These are phyloP conservation scores for Eucidaris tribuloides DNA, from an alignment of 35 echinoderm and acorn worm species.

Conservation along the genomic window DNA sequence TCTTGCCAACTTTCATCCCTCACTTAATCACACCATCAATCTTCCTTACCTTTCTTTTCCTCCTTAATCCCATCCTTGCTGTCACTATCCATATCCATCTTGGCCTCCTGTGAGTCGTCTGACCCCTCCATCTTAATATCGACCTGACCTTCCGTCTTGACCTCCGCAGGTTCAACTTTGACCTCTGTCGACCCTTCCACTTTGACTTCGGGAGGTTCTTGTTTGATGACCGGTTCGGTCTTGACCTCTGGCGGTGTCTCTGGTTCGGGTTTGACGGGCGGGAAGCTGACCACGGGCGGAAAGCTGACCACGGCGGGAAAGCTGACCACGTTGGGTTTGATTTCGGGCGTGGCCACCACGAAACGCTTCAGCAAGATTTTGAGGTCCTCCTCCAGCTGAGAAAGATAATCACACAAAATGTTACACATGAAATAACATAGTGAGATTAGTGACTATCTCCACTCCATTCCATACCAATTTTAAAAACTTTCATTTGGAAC, in stretches of 20 bases:
- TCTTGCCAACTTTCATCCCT: no score
- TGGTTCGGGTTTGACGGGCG: slow-evolving; percentile 30
- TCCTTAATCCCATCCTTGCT: slow-evolving; percentile 24
- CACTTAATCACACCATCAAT: no score
- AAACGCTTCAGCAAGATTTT: slow-evolving; percentile 71
- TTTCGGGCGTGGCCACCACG: background rate
- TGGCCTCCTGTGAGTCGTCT: slow-evolving; percentile 12
- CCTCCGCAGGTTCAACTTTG: slow-evolving; percentile 38
- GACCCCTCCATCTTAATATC: background rate
- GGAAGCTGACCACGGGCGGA: slow-evolving; percentile 17
- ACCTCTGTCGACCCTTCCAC: background rate
- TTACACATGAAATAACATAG: background rate
- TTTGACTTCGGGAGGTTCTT: slow-evolving; percentile 18
- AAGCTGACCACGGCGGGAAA: slow-evolving; percentile 26
- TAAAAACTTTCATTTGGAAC: no score
- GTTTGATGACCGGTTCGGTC: slow-evolving; percentile 17
- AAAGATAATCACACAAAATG: no score
- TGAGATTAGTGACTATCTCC: no score
- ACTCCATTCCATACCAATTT: no score
- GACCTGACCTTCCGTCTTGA: slow-evolving; percentile 18
- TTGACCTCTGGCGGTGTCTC: slow-evolving; percentile 24
- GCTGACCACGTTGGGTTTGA: no score
- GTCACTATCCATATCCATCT: slow-evolving; percentile 10
- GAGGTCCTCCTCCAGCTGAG: slow-evolving; percentile 88
- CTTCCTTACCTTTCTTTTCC: slow-evolving; percentile 30